Evolutionary conservation across 2,797 vertebrate genomes (phyloP).

Genomic region (Poliocrania exsul): DNA sequence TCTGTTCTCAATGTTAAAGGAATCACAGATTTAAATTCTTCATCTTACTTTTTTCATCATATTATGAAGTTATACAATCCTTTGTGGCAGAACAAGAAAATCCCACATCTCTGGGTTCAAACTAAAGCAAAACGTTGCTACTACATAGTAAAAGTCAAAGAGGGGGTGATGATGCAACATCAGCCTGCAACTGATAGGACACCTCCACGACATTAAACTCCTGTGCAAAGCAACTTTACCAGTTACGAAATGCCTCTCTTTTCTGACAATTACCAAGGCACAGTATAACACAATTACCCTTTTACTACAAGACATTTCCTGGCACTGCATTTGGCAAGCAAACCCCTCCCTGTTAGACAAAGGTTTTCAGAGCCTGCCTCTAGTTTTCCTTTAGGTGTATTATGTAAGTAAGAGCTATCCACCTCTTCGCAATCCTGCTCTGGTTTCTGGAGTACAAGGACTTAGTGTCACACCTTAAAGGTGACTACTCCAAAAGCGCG

Average conservation of each 20-base stretch:
- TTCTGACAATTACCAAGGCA: not conserved
- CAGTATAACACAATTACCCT: not conserved
- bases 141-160: not conserved
- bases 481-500: not conserved
- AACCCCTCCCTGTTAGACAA: not conserved
- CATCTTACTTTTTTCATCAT: not conserved
- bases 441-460: not conserved
- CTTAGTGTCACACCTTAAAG: not conserved
- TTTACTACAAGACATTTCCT: not conserved
- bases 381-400: not conserved
- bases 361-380: not conserved
- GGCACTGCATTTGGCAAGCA: not conserved
- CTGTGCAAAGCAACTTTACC: not conserved
- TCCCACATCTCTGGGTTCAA: not conserved
- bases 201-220: not conserved
- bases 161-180: accelerated
- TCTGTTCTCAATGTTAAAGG: not conserved
- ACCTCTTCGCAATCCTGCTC: not conserved
- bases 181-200: not conserved
- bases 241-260: not conserved
- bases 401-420: not conserved
- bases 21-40: not conserved
- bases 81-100: not conserved
- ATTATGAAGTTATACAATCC: not conserved
- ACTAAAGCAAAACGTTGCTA: not conserved